Evolutionary conservation across 2,113 vertebrate genomes (phyloP), one percentile per base, ranked within the genome.

Genomic region (Fregata magnificens): DNA sequence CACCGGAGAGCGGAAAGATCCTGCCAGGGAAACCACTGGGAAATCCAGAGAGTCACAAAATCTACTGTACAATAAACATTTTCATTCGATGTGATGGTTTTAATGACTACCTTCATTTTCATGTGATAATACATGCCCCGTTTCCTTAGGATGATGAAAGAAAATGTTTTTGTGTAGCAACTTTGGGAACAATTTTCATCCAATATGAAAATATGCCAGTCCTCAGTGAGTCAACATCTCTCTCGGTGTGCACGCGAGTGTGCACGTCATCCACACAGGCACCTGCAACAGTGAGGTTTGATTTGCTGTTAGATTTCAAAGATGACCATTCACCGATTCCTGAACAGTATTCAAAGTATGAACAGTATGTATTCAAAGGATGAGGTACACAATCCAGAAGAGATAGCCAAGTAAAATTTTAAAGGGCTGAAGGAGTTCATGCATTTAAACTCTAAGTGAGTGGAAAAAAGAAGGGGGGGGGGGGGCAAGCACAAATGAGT

Each of bases 171-270:
- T 78, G 28, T 42, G 22, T 45, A 49, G 45, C 19, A 70, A 67
- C 34, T 53, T 44, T 4, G 13, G 45, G 36, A 81, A 61, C 11
- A 49, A 20, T 82, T 82, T 50, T 38, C 36, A 66, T 12, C n/a
- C 9, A 7, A 34, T 8, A 61, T 7, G 34, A 94, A 61, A 66
- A 81, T 9, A 71, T 14, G 16, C 15, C 36, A 17, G 10, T 61
- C 86, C 45, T 74, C 13, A 44, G 32, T 8, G 9, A 66, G 28
- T 45, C 52, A 55, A 2, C 28, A 6, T 13, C 13, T 29, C 24
- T 65, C 18, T 25, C 2, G 0, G 31, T 20, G 72, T 34, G 80
- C 67, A 61, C 3, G 0, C 0, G 0, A 40, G 42, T 6, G 31
- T 24, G 7, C 28, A 20, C 4, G 0, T 28, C 53, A 55, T 7